Evolutionary conservation across 2,888 invertebrate genomes (phyloP), one percentile per base, ranked within the genome.

Genomic region (Netelia inedita): DNA sequence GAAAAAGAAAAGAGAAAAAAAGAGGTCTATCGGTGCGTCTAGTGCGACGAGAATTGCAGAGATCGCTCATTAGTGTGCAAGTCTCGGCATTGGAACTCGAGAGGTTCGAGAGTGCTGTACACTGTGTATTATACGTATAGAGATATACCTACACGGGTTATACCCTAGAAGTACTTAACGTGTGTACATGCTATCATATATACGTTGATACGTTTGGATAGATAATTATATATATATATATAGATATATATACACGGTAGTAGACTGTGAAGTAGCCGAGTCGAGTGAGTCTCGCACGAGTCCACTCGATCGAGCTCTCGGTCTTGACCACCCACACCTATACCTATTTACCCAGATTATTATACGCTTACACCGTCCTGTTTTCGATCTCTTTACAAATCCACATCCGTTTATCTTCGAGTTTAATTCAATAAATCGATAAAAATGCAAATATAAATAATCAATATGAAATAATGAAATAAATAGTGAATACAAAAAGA

Each of bases 311-410:
- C 55, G 65, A 21, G 55, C 71, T 57, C 57, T 59, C 28, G 59
- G 35, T 23, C 72, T 61, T 57, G 65, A 65, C 79, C 79, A 79
- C 79, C 79, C 72, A 79, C 72, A 79, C 79, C 65, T 35, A 19
- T 8, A n/a, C 46, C 46, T 46, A 46, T 14, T 46, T 46, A 46
- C 46, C 46, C 46, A 46, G 14, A 46, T 46, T 46, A 14, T 46
- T 14, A 14, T 46, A 46, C 46, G 2, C 14, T 2, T 46, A 46
- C 41, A 41, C 5, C 46, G 46, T 11, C 46, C 46, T 46, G 46
- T 46, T 14, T 46, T 14, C 46, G 14, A 46, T 10, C 46, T 11
- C 46, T 2, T 46, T 46, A 14, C 46, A 14, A 10, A 46, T 46
- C 28, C 3, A 6, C 46, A 11, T 11, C 1, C 14, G 46, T 10